These are phyloP conservation scores for Agrochola macilenta DNA, from an alignment of 2,888 invertebrate species.

Conservation along the genomic window DNA sequence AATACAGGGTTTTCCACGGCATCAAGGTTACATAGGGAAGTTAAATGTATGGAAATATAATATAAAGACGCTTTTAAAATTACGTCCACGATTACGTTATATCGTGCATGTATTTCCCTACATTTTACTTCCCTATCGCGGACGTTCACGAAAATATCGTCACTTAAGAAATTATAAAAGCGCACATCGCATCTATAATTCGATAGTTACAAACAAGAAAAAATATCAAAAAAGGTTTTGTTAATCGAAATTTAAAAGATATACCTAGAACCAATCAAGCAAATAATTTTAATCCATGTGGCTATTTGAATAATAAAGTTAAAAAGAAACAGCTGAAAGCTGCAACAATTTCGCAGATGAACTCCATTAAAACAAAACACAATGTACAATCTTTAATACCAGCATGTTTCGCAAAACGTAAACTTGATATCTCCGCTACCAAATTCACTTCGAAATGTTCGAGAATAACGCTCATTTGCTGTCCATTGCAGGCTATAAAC, in stretches of 20 bases:
- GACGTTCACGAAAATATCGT: too few species aligned
- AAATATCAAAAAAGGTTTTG: too few species aligned
- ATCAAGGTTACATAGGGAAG: too few species aligned
- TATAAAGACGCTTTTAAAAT: too few species aligned
- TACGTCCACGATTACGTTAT: too few species aligned
- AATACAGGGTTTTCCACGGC: too few species aligned
- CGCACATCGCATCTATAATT: neutral
- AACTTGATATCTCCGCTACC: conserved; percentile 39
- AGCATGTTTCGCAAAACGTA: conserved; percentile 44
- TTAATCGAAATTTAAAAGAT: neutral
- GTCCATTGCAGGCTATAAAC: conserved; percentile 39
- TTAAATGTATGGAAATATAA: too few species aligned
- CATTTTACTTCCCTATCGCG: too few species aligned
- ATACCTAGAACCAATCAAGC: neutral
- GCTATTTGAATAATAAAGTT: neutral
- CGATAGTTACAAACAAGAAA: too few species aligned
- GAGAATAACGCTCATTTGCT: conserved; percentile 16
- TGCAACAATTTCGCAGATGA: conserved; percentile 14
- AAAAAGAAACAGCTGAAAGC: neutral
- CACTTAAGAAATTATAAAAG: too few species aligned
- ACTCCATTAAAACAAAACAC: conserved; percentile 43
- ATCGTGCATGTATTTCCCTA: too few species aligned
- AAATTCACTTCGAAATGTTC: conserved; percentile 8
- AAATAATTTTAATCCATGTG: neutral
- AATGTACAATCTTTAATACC: conserved; percentile 36